Evolutionary conservation across 2,797 vertebrate species (phyloP), one percentile per base, ranked within the genome.

Genomic region (Lacerta bilineata): DNA sequence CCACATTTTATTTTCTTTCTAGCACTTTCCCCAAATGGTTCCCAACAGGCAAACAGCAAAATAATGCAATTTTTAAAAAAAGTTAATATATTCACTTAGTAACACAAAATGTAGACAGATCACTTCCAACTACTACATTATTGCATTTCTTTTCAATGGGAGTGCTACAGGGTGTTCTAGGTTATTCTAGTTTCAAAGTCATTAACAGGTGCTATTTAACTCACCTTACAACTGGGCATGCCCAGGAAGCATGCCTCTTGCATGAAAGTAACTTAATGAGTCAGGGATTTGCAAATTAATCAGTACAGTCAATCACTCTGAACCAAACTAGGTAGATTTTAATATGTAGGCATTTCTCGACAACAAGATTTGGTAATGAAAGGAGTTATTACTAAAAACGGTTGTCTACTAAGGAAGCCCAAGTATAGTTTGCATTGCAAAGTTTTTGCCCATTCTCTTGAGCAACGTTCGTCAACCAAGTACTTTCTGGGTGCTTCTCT

Each of bases 181-280:
- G 64, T 74, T 27, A 46, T 68, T 69, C 5, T 41, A 84, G 72
- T 41, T 25, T 75, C n/a, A 68, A 55, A 61, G 36, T 18, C 23
- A 41, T 13, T 69, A 71, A 80, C 0, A 0, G 64, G 59, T 43
- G 78, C 7, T 41, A 64, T 7, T 0, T 76, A 83, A 50, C 78
- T 33, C 15, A 2, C 27, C 41, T 83, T 71, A 71, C 43, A 61
- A 66, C 7, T 68, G 50, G 50, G 88, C 15, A 89, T 89, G 87
- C 88, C 75, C 90, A 90, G 90, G 89, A 92, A 92, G 11, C 5
- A 64, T 68, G 9, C 36, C 87, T 55, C 75, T 83, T n/a, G 87
- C 69, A 83, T 84, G 2, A 61, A 59, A 81, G 89, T 81, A 50
- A 9, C 11, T 20, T 80, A 36, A 20, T 83, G 41, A 1, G 0